Base-by-base conservation (phyloP, 2,113 vertebrate genomes). In the Callorhinus ursinus region DNA sequence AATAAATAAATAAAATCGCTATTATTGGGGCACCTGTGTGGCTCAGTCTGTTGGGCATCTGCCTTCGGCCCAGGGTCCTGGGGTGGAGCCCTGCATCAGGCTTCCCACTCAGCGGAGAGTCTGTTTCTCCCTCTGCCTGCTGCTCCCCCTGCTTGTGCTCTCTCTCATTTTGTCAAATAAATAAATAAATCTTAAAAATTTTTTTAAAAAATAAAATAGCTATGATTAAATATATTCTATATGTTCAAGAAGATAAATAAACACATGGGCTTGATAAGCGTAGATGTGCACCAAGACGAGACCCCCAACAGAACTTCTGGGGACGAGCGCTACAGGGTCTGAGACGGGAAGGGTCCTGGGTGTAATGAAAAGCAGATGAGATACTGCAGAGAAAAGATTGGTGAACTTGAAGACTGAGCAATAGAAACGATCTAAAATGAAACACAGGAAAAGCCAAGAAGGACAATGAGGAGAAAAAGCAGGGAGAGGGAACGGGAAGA, bases 311-410 rank as follows among this genome's bases (percentile, higher is more conserved):
- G 39, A 59, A 33, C 63, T 77, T 92, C 42, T 42, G 61, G 72
- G 63, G 53, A 19, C 24, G 28, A 67, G 72, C 80, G 55, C 67
- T 16, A 39, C 13, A 16, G 59, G 24, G 42, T 55, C 69, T 55
- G 36, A 26, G 39, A 46, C 55, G 22, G 74, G 89, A 79, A 63
- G 46, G 61, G 16, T 19, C 15, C 39, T 24, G 24, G 51, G 53
- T 93, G 69, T 36, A 72, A 88, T 88, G 72, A 79, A 76, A 82
- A 95, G 18, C 39, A 67, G 46, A 84, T 88, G 55, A 84, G 88
- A 85, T 28, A 74, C 28, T 55, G 46, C 7, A 61, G 80, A 59
- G 55, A 63, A 91, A 33, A 61, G 12, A 67, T 42, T 4, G 8
- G 9, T 79, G 74, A 94, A 67, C 53, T 53, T 26, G 39, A 91